These are phyloP conservation scores for Lagopus muta DNA, from an alignment of 2,113 vertebrate species.

Conservation along the genomic window DNA sequence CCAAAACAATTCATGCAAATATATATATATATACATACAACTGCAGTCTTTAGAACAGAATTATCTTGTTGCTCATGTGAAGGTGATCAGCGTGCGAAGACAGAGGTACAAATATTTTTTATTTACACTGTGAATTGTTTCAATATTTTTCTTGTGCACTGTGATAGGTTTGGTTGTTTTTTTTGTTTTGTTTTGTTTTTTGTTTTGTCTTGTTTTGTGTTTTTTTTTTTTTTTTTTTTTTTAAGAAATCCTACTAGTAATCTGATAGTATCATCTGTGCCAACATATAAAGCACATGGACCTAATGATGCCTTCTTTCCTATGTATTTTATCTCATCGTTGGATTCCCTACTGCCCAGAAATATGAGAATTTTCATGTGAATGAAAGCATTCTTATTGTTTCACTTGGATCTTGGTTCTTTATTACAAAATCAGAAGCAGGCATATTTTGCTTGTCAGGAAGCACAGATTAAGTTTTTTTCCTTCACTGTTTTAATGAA, in stretches of 20 bases:
- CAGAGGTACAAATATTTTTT: neutral
- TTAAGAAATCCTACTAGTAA: neutral
- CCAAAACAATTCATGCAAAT: neutral
- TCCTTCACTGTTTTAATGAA: neutral
- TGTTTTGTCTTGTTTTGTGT: neutral
- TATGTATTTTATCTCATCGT: neutral
- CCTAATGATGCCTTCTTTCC: neutral
- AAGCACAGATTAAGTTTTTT: neutral
- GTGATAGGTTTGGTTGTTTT: no score
- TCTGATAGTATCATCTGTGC: neutral
- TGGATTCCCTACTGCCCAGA: neutral
- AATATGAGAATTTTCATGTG: neutral
- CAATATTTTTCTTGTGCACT: no score
- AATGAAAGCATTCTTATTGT: neutral
- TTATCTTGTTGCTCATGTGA: neutral
- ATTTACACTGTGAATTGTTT: neutral
- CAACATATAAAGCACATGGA: neutral
- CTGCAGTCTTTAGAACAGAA: neutral
- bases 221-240: neutral
- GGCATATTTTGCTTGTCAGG: neutral
- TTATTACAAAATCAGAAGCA: neutral
- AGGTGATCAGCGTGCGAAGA: neutral
- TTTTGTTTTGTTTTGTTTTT: no score
- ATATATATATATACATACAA: neutral
- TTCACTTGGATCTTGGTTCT: neutral